A percentile compares a stretch with the other conserved stretches of the same genome.
Conservation (phyloP, 2,797 vertebrate genomes). For the Onychomys leucogaster region DNA sequence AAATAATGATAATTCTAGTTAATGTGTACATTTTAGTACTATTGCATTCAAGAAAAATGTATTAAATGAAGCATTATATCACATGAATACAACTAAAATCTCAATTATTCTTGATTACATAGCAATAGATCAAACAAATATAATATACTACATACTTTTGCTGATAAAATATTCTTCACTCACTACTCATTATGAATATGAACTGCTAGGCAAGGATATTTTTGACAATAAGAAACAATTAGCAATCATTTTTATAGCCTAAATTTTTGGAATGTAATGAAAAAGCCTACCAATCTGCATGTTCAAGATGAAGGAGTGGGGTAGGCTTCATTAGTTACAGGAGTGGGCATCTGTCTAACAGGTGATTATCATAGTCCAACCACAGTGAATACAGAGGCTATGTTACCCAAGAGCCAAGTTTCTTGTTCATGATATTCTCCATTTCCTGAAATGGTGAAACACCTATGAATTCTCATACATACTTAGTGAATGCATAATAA, state of each 20-base stretch:
- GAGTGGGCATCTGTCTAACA: neutral
- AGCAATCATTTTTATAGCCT: neutral
- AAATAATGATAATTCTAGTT: conserved; percentile 49
- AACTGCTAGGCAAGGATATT: neutral
- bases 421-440: accelerated
- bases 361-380: neutral
- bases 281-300: neutral
- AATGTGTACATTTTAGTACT: conserved; percentile 46
- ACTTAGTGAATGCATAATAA: neutral
- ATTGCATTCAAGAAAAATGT: conserved; percentile 10
- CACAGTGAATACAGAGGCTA: neutral
- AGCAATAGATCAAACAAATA: conserved; percentile 11
- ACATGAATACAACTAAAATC: neutral
- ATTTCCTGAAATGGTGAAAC: neutral
- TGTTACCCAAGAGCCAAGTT: neutral
- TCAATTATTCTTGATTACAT: conserved; percentile 45
- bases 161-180: neutral
- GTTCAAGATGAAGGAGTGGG: neutral
- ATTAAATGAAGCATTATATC: conserved; percentile 34
- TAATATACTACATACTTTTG: neutral
- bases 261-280: neutral
- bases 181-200: neutral
- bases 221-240: neutral
- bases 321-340: neutral
- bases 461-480: neutral